Conservation (phyloP, 2,888 invertebrate genomes). For the Drosophila aldrichi region DNA sequence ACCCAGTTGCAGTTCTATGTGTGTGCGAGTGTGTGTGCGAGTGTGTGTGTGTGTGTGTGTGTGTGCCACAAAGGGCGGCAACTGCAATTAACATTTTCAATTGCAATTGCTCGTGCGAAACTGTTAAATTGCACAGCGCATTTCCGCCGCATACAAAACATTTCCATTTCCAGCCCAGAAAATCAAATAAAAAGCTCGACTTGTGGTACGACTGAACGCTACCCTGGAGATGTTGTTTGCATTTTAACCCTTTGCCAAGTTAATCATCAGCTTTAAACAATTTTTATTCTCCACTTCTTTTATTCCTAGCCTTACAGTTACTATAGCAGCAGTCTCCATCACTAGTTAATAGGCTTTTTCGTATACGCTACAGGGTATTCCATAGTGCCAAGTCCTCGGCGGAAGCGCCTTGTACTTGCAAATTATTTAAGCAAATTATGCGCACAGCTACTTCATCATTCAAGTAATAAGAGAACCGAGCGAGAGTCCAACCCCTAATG, state of each 20-base stretch:
- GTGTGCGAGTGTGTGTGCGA: slow-evolving; percentile 12
- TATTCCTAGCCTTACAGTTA: not conserved
- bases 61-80: slow-evolving; percentile 35
- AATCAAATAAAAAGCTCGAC: slow-evolving; percentile 7
- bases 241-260: too few species aligned
- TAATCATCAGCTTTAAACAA: too few species aligned
- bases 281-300: not conserved
- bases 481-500: not conserved
- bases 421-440: slow-evolving; percentile 78
- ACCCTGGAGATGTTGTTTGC: too few species aligned
- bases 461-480: slow-evolving; percentile 20
- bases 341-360: not conserved
- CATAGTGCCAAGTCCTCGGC: not conserved
- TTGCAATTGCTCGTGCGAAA: slow-evolving; percentile 50
- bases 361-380: not conserved
- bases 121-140: slow-evolving; percentile 35
- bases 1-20: slow-evolving; percentile 47
- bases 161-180: slow-evolving; percentile 37
- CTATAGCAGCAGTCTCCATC: not conserved
- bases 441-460: slow-evolving; percentile 56
- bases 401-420: slow-evolving; percentile 53
- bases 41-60: not conserved
- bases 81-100: slow-evolving; percentile 60
- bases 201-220: not conserved
- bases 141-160: slow-evolving; percentile 45